Conservation (phyloP, 92 coral and sea anemone genomes). For the Siderastrea radians region DNA sequence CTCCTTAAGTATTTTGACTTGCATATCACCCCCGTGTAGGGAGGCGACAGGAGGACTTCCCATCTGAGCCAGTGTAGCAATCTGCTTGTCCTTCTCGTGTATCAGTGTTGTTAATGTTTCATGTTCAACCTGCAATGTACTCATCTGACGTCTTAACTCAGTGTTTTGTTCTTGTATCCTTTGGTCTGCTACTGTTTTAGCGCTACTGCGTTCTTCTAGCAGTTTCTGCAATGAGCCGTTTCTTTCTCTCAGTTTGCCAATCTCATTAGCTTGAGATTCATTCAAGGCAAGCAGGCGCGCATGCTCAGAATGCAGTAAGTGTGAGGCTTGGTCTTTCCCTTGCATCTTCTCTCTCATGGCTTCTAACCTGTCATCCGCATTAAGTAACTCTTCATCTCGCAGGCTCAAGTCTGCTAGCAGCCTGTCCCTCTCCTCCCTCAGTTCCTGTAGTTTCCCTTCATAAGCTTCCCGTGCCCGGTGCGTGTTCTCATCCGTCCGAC, state of each 20-base stretch:
- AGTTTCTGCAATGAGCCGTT: constrained; percentile 70
- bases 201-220: constrained; percentile 81
- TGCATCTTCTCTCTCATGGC: constrained; percentile 90
- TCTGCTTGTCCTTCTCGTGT: constrained; percentile 93
- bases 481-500: constrained; percentile 76
- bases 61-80: constrained; percentile 71
- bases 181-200: constrained; percentile 62
- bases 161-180: constrained; percentile 71
- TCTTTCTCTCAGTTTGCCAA: constrained; percentile 90
- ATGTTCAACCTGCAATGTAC: constrained; percentile 84
- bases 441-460: constrained; percentile 75
- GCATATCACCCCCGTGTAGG: constrained; percentile 30
- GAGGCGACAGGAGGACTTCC: constrained; percentile 34
- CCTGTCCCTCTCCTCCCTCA: constrained; percentile 82
- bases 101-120: constrained; percentile 82
- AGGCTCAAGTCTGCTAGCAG: constrained; percentile 82
- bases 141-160: constrained; percentile 65
- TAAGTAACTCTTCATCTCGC: constrained; percentile 84
- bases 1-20: constrained; percentile 22
- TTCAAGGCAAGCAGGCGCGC: constrained; percentile 89
- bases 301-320: constrained; percentile 89
- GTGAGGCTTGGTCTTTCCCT: constrained; percentile 93
- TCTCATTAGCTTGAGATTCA: constrained; percentile 96
- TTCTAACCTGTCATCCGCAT: constrained; percentile 86
- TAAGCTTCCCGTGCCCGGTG: constrained; percentile 75